These are phyloP conservation scores for Agrypnia vestita DNA, from an alignment of 1,140 invertebrate genomes.

Conservation along the genomic window DNA sequence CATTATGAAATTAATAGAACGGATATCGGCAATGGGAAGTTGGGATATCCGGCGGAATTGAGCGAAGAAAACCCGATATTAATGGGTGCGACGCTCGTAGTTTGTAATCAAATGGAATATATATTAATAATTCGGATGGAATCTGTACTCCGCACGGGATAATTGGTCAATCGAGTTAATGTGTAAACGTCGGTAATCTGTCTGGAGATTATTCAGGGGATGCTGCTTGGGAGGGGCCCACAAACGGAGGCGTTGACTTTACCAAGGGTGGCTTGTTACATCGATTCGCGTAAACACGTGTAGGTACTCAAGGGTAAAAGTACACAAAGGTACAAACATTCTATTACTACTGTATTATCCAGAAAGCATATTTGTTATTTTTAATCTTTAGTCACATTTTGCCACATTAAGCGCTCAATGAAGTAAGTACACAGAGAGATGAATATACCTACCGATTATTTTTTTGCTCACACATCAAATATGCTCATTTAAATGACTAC, in stretches of 20 bases:
- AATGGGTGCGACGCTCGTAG: constrained; percentile 19
- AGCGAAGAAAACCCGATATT: constrained; percentile 5
- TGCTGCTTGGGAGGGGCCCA: no score
- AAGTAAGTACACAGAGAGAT: no score
- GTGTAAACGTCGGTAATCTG: constrained; percentile 22
- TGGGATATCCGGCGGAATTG: constrained; percentile 1
- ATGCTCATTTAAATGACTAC: no score
- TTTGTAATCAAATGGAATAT: constrained; percentile 23
- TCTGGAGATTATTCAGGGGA: constrained; percentile 4
- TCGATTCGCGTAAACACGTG: no score
- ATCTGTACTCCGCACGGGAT: constrained; percentile 15
- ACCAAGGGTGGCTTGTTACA: not conserved
- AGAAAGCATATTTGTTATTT: no score
- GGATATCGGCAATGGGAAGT: constrained; percentile 38
- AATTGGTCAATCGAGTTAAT: constrained; percentile 41
- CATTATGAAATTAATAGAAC: constrained; percentile 45
- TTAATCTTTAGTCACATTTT: no score
- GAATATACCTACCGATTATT: no score
- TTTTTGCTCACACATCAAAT: no score
- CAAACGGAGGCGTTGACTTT: not conserved
- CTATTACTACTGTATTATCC: not conserved
- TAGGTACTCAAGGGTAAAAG: no score
- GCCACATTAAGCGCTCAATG: no score
- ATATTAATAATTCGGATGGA: constrained; percentile 24
- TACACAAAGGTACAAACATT: not conserved